Evolutionary conservation across 2,797 vertebrate species (phyloP), one percentile per base, ranked within the genome.

Genomic region (Prionace glauca): DNA sequence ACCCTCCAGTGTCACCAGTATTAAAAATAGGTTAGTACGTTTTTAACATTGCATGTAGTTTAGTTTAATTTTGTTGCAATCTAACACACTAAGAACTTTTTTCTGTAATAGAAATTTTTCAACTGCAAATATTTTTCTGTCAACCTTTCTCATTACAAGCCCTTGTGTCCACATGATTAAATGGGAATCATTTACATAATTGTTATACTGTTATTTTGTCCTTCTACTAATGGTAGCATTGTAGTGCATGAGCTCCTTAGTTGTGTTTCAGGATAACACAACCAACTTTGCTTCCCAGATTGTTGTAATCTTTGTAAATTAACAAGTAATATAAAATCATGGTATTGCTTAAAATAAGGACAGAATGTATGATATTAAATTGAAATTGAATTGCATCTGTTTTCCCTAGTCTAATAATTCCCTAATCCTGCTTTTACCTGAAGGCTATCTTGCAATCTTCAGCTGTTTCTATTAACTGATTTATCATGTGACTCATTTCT

Each of bases 401-500:
- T 56, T 88, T 88, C 11, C 22, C 20, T 87, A 24, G 86, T 26
- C 86, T 22, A 87, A 24, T 26, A 56, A 29, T 56, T 56, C 41
- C 22, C 45, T 2, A 20, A 45, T 95, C 12, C 72, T 95, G 45
- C 1, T 95, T 10, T 10, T 50, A 95, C 94, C 45, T 65, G 26
- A 95, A 96, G 95, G 12, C 32, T 77, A 77, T n/a, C 74, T 77
- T 56, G 62, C 56, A 60, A n/a, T 56, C 12, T 32, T 14, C 29
- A 90, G 56, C 56, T 62, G 26, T 90, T 29, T 26, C 87, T 90
- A 16, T 32, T 2, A 32, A n/a, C 12, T 62, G 56, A 90, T 29
- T 26, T 90, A 11, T 45, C 96, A 71, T 22, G 1, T 65, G 1
- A 18, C 69, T 29, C 94, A 96, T 95, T 96, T 96, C 96, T 95